phyloP scores from a whole-genome alignment of 2,797 vertebrate species.

The Eulemur albifrons region DNA sequence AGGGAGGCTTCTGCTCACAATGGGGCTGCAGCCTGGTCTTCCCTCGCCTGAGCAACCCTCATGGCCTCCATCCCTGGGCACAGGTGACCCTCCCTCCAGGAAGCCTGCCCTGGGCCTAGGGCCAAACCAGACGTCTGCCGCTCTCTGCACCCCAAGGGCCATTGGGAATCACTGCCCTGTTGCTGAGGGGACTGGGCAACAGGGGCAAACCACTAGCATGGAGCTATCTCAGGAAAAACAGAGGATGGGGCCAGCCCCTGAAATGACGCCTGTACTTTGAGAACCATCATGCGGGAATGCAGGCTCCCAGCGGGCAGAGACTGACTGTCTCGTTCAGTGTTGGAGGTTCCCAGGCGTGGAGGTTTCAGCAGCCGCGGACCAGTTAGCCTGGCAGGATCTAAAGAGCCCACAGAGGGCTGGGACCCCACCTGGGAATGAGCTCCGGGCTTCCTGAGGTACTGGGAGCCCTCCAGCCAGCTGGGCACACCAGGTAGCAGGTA shows the following conservation, averaged over 20 bases:
- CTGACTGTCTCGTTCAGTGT: background rate
- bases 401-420: background rate
- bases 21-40: background rate
- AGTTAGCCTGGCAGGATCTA: background rate
- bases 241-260: background rate
- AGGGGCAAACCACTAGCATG: background rate
- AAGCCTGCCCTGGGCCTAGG: no score
- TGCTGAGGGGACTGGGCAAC: no score
- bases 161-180: background rate
- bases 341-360: background rate
- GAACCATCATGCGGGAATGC: rapidly evolving
- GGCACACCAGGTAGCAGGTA: background rate
- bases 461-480: background rate
- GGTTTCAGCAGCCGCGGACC: background rate
- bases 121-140: background rate
- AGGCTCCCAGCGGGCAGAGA: background rate
- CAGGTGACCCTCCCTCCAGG: background rate
- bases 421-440: background rate
- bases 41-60: background rate
- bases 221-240: background rate
- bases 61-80: background rate
- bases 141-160: background rate
- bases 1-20: background rate
- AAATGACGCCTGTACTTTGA: background rate
- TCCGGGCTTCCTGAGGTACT: background rate